A percentile compares a stretch with the other conserved stretches of the same genome.
Evolutionary conservation across 2,113 vertebrate genomes (phyloP).

Genomic region (Lophura nycthemera): DNA sequence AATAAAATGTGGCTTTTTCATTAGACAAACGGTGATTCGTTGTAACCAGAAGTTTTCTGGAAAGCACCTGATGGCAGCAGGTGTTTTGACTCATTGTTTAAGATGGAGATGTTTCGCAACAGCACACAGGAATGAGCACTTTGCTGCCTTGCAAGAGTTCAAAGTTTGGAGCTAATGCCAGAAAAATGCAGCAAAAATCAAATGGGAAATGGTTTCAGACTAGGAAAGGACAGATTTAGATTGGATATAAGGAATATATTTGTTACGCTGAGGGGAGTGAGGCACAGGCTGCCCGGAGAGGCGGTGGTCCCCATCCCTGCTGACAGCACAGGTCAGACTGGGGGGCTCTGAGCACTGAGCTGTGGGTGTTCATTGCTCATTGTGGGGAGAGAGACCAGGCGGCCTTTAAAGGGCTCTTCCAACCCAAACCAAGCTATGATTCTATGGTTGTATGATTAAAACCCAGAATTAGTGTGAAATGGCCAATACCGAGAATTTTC

Average conservation of each 20-base stretch:
- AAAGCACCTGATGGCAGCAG: not conserved
- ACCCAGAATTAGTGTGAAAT: not conserved
- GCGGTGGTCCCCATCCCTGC: no score
- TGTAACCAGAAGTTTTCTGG: constrained; percentile 2
- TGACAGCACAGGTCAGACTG: no score
- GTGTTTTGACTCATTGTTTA: constrained; percentile 3
- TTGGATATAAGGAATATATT: no score
- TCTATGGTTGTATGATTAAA: not conserved
- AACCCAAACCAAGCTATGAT: no score
- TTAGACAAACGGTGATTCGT: not conserved
- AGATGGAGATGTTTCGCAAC: not conserved
- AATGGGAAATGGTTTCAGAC: no score
- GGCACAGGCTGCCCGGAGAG: no score
- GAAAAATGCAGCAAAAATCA: not conserved
- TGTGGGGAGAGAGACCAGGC: no score
- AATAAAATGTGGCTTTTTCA: not conserved
- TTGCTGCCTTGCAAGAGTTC: not conserved
- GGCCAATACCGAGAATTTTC: not conserved
- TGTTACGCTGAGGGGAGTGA: no score
- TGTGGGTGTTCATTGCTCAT: no score
- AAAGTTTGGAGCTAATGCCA: not conserved
- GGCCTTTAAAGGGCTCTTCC: no score
- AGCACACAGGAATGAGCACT: not conserved
- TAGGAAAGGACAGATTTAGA: no score
- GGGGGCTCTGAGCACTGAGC: no score